Conservation (phyloP, 2,888 invertebrate genomes). For the Drosophila incognita region DNA sequence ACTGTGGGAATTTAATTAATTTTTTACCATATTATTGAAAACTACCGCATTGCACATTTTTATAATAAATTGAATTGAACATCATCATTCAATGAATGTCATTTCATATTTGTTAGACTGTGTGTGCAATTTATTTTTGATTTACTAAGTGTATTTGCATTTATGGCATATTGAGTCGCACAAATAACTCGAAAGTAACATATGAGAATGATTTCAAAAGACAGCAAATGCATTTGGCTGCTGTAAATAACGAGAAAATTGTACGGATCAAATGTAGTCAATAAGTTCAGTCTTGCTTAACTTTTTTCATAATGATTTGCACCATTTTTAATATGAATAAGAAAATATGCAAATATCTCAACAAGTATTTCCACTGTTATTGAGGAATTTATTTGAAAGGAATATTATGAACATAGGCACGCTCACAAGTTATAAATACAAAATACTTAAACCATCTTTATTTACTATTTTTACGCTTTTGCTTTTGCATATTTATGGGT, state of each 20-base stretch:
- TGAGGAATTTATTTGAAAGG: constrained; percentile 9
- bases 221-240: background rate
- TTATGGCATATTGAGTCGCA: constrained; percentile 10
- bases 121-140: constrained; percentile 56
- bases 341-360: background rate
- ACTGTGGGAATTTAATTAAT: constrained; percentile 78
- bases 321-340: background rate
- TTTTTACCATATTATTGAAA: constrained; percentile 60
- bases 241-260: background rate
- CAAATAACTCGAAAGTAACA: background rate
- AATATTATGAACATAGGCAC: constrained; percentile 29
- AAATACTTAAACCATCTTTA: constrained; percentile 26
- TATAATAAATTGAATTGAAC: constrained; percentile 4
- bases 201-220: background rate
- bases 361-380: background rate
- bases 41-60: constrained; percentile 41
- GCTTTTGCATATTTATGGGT: constrained; percentile 48
- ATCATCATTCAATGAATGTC: constrained; percentile 14
- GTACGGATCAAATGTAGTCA: background rate
- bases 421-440: constrained; percentile 54
- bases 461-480: constrained; percentile 53
- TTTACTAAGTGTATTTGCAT: constrained; percentile 52
- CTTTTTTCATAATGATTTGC: background rate
- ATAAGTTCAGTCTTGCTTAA: background rate
- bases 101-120: constrained; percentile 38